Evolutionary conservation across 2,888 invertebrate genomes (phyloP).

Genomic region (Sussaba pulchella): DNA sequence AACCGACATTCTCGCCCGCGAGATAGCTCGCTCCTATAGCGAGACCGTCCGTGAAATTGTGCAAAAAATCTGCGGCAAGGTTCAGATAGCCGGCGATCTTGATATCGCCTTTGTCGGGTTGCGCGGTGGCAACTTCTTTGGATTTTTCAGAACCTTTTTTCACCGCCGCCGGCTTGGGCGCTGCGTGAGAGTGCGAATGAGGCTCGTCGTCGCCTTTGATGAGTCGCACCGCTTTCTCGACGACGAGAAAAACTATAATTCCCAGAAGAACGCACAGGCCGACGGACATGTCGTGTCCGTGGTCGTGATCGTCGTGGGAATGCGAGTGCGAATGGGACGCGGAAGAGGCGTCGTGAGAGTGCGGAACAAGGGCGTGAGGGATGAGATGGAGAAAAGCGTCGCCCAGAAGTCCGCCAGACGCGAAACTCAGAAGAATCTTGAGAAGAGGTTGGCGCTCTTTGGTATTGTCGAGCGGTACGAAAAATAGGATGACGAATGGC

Average conservation of each 20-base stretch:
- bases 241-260: conserved; percentile 95
- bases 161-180: neutral
- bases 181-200: conserved; percentile 87
- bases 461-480: conserved; percentile 96
- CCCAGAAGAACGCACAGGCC: conserved; percentile 98
- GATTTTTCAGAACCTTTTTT: conserved; percentile 57
- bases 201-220: conserved; percentile 92
- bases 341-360: conserved; percentile 81
- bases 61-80: conserved; percentile 98
- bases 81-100: conserved; percentile 97
- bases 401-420: conserved; percentile 97
- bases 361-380: conserved; percentile 94
- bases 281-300: conserved; percentile 93
- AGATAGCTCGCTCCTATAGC: conserved; percentile 99
- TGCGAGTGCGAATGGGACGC: conserved; percentile 85
- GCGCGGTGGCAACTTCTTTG: conserved; percentile 66
- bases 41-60: conserved; percentile 99
- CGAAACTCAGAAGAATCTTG: conserved; percentile 96
- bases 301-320: conserved; percentile 84
- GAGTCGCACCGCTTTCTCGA: conserved; percentile 96
- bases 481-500: conserved; percentile 96
- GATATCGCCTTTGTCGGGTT: conserved; percentile 85
- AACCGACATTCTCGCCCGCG: conserved; percentile 94
- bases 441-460: conserved; percentile 93
- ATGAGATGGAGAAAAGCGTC: conserved; percentile 99